These are phyloP conservation scores for Lerema accius DNA, from an alignment of 1,140 invertebrate species.

Conservation along the genomic window DNA sequence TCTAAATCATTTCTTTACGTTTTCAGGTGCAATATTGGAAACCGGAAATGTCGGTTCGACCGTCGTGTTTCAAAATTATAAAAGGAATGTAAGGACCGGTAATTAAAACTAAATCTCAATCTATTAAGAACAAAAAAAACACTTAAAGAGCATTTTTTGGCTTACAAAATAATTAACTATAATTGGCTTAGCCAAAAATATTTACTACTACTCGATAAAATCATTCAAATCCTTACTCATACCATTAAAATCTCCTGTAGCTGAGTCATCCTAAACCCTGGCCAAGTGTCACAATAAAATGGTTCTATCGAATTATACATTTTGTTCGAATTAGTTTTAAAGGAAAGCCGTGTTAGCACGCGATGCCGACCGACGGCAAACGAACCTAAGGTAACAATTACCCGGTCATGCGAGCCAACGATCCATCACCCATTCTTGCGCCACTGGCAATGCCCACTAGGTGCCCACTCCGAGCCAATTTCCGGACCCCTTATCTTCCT, in stretches of 20 bases:
- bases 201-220: not conserved
- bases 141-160: too few relatives aligned
- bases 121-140: too few relatives aligned
- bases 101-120: too few relatives aligned
- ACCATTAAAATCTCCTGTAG: not conserved
- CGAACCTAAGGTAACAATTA: conserved; percentile 75
- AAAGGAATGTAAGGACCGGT: too few relatives aligned
- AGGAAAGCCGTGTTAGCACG: conserved; percentile 55
- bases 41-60: too few relatives aligned
- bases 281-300: conserved; percentile 64
- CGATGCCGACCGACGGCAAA: conserved; percentile 48
- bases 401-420: conserved; percentile 71
- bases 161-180: too few relatives aligned
- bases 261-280: conserved; percentile 38
- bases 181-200: too few relatives aligned
- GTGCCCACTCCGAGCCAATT: conserved; percentile 77
- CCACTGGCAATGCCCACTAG: conserved; percentile 65
- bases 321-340: conserved; percentile 51
- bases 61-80: too few relatives aligned
- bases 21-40: too few relatives aligned
- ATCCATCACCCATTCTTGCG: conserved; percentile 75
- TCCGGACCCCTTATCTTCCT: conserved; percentile 75
- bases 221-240: not conserved
- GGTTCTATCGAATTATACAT: conserved; percentile 41
- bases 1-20: too few relatives aligned